Conservation (phyloP, 2,113 vertebrate genomes). For the Cheilinus undulatus region DNA sequence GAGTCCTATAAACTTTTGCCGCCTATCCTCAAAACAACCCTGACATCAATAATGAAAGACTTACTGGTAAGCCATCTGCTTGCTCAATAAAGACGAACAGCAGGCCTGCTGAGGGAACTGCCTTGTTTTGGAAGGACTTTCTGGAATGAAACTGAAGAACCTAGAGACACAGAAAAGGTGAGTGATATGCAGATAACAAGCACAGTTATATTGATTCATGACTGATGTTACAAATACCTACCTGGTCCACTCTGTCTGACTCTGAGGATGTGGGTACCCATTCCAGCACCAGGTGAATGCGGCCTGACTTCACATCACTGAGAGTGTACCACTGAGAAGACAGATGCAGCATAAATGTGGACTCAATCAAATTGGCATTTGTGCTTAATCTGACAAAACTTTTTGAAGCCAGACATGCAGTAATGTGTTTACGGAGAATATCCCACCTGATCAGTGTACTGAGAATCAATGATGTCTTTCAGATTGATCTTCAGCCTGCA, state of each 20-base stretch:
- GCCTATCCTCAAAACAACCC: background rate
- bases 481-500: slow-evolving; percentile 89
- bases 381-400: background rate
- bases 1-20: background rate
- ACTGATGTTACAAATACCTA: slow-evolving; percentile 47
- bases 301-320: slow-evolving; percentile 89
- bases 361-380: background rate
- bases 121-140: slow-evolving; percentile 87
- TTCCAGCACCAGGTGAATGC: slow-evolving; percentile 88
- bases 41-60: slow-evolving; percentile 42
- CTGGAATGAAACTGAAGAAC: slow-evolving; percentile 85
- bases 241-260: slow-evolving; percentile 86
- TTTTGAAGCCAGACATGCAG: background rate
- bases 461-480: slow-evolving; percentile 84
- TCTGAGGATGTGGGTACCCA: slow-evolving; percentile 82
- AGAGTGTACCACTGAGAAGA: slow-evolving; percentile 88
- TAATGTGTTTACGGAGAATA: background rate
- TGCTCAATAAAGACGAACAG: slow-evolving; percentile 89
- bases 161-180: slow-evolving; percentile 61
- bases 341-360: no score
- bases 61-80: slow-evolving; percentile 87
- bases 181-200: background rate
- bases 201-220: background rate
- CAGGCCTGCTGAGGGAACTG: slow-evolving; percentile 85
- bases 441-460: slow-evolving; percentile 88